A percentile compares a stretch with the other conserved stretches of the same genome.
Evolutionary conservation across 1,140 invertebrate species (phyloP).

Genomic region (Macrobrachium rosenbergii): DNA sequence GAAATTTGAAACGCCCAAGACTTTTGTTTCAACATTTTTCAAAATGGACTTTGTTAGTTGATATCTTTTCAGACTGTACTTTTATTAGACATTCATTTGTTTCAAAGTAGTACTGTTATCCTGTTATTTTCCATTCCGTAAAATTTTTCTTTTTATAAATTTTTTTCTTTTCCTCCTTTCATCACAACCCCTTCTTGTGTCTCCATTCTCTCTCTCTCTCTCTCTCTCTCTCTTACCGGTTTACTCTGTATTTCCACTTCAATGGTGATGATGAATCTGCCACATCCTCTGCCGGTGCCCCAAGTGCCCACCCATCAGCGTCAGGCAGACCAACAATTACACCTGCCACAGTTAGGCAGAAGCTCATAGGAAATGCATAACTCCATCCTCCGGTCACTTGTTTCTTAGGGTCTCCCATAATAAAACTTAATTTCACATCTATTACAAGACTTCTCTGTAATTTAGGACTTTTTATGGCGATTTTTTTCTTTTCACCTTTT

Average conservation of each 20-base stretch:
- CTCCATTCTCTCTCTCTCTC: slow-evolving; percentile 1
- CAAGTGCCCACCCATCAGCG: neutral
- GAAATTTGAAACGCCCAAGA: no score
- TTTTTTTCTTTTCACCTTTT: neutral
- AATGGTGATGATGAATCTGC: neutral
- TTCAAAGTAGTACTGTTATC: neutral
- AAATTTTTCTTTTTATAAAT: neutral
- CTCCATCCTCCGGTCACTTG: slow-evolving; percentile 7
- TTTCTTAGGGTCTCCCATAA: neutral
- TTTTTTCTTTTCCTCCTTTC: neutral
- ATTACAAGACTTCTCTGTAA: neutral
- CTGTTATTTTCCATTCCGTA: neutral
- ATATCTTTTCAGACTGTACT: no score
- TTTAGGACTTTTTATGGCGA: neutral
- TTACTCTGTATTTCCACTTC: neutral
- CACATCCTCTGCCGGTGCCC: neutral
- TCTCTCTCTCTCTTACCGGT: neutral
- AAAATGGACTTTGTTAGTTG: no score
- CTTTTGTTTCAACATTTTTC: no score
- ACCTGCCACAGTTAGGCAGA: slow-evolving; percentile 7
- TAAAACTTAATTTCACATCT: slow-evolving; percentile 21
- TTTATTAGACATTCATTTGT: no score
- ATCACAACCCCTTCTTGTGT: neutral
- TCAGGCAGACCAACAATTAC: slow-evolving; percentile 9
- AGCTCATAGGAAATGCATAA: slow-evolving; percentile 20